Conservation (phyloP, 2,797 vertebrate genomes). For the Amniataba percoides region DNA sequence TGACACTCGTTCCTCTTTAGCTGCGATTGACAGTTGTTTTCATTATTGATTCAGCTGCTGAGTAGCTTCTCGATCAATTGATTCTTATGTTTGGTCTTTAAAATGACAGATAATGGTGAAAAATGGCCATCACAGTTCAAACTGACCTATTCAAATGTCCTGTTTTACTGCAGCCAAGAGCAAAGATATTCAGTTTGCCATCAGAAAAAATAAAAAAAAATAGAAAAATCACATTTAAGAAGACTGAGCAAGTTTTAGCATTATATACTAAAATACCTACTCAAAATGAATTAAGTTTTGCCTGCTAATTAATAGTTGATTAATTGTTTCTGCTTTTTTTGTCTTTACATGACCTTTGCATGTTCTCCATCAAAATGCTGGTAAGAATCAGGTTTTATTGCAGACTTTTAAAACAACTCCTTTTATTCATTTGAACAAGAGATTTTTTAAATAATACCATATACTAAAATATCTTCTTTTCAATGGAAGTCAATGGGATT, state of each 20-base stretch:
- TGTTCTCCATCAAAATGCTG: not conserved
- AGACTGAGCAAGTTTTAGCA: not conserved
- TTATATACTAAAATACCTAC: not conserved
- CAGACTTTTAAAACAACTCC: not conserved
- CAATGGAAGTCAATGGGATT: not conserved
- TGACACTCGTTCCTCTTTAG: not conserved
- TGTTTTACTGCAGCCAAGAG: not conserved
- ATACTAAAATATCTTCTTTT: too few relatives aligned
- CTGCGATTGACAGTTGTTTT: not conserved
- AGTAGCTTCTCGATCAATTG: not conserved
- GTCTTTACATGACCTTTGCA: not conserved
- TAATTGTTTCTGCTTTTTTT: not conserved
- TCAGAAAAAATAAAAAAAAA: not conserved
- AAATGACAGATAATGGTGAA: not conserved
- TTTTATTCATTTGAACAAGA: not conserved
- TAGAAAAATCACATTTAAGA: not conserved
- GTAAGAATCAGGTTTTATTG: not conserved
- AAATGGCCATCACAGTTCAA: not conserved
- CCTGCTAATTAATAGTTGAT: not conserved
- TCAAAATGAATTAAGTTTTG: not conserved
- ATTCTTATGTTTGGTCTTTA: not conserved
- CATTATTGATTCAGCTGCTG: slow-evolving; percentile 3
- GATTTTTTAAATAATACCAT: not conserved
- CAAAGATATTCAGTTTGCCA: not conserved
- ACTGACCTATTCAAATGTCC: not conserved